Percentiles rank a stretch among this genome's conserved stretches.
phyloP scores from a whole-genome alignment of 2,797 vertebrate genomes.

The Sebastes vulpes region DNA sequence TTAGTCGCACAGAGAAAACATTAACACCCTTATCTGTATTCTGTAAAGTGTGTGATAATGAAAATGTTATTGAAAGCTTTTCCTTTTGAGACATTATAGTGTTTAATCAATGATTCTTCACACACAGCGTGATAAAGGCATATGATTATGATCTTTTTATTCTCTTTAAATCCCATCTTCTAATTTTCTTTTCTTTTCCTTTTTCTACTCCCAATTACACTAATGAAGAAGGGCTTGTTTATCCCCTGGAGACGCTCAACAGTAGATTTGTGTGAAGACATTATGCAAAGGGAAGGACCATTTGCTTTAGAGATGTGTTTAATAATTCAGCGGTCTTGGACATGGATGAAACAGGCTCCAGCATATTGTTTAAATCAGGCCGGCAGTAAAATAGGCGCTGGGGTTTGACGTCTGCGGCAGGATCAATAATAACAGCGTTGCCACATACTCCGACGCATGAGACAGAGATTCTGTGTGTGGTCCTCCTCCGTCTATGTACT shows the following conservation, averaged over 20 bases:
- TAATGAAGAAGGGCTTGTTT: constrained; percentile 73
- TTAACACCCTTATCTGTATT: constrained; percentile 37
- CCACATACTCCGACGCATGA: constrained; percentile 67
- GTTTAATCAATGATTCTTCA: constrained; percentile 63
- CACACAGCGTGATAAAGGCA: constrained; percentile 54
- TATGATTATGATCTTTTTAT: constrained; percentile 68
- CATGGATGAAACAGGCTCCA: constrained; percentile 76
- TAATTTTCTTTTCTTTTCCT: constrained; percentile 29
- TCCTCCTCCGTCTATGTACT: constrained; percentile 56
- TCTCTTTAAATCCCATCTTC: constrained; percentile 43
- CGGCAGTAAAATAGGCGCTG: constrained; percentile 75
- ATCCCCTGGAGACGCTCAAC: constrained; percentile 52
- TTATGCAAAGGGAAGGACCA: constrained; percentile 64
- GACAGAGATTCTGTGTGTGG: constrained; percentile 79
- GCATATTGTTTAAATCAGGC: constrained; percentile 85
- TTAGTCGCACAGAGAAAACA: constrained; percentile 31
- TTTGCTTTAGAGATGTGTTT: constrained; percentile 76
- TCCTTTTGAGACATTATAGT: constrained; percentile 27
- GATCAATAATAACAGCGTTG: constrained; percentile 80
- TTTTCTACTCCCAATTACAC: constrained; percentile 49
- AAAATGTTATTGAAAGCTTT: constrained; percentile 28
- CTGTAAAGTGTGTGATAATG: constrained; percentile 36
- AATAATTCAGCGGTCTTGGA: constrained; percentile 83
- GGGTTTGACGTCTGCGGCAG: constrained; percentile 75
- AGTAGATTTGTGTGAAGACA: constrained; percentile 65